phyloP scores from a whole-genome alignment of 2,888 invertebrate species.

The Sceliomorpha sp. region DNA sequence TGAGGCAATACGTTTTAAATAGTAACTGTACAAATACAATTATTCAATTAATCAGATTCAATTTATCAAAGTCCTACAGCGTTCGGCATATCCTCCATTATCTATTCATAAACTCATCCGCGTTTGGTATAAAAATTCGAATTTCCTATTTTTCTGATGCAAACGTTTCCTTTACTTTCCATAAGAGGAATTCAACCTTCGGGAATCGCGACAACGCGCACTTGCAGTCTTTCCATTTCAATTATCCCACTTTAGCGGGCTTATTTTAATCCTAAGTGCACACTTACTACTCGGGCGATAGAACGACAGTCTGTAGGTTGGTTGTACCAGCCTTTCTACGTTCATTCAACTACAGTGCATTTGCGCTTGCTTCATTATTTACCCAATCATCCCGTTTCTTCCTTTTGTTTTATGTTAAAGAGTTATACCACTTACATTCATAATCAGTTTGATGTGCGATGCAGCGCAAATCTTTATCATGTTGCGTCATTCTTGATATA shows the following conservation, averaged over 20 bases:
- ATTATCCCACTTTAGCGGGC: conserved; percentile 73
- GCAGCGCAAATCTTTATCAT: conserved; percentile 2
- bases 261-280: conserved; percentile 75
- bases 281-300: conserved; percentile 59
- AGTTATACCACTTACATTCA: conserved; percentile 37
- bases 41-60: too few relatives aligned
- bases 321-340: conserved; percentile 58
- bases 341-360: conserved; percentile 64
- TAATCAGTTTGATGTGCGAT: too few relatives aligned
- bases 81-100: too few relatives aligned
- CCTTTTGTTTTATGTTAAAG: conserved; percentile 58
- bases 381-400: conserved; percentile 66
- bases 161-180: conserved; percentile 36
- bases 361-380: conserved; percentile 72
- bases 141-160: conserved; percentile 34
- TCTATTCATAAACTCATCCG: too few relatives aligned
- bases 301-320: conserved; percentile 50
- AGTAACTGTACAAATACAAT: too few relatives aligned
- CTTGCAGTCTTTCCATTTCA: conserved; percentile 65
- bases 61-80: too few relatives aligned
- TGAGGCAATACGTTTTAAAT: too few relatives aligned
- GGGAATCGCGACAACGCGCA: conserved; percentile 50
- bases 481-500: too few relatives aligned
- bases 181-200: conserved; percentile 44
- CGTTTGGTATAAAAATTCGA: too few relatives aligned